Base-by-base conservation (phyloP, 2,113 vertebrate species). In the Struthidea cinerea region DNA sequence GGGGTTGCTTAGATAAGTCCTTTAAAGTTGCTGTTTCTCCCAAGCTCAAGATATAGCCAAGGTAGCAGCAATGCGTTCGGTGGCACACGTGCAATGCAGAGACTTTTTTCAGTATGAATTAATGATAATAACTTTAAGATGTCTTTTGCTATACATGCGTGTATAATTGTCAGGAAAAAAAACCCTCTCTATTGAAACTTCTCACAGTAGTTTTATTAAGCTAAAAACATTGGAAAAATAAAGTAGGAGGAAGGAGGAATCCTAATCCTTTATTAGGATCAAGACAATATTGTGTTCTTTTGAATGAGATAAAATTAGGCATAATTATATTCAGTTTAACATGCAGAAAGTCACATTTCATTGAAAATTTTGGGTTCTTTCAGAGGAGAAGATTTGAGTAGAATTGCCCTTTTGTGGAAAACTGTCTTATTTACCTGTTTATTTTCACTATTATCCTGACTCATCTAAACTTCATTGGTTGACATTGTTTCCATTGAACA, bases 41-140 rank as follows among this genome's bases (percentile, higher is more conserved):
- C 20, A 64, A 42, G 35, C 11, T 37, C 5, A 4, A 9, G 53
- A 13, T 14, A 8, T 18, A 73, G 32, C 7, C 17, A 13, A 30
- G 49, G 9, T 33, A 35, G 28, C 13, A 75, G 35, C 0, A 1
- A 32, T 1, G 5, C 22, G 11, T 53, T 65, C 14, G 17, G 20
- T 78, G 52, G 17, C 37, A 64, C 7, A 3, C 21, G 3, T 8
- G 5, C 6, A 47, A 33, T 17, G 46, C 8, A 4, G 2, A 4
- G 33, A 37, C 3, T 52, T 76, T 92, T 70, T 82, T 75, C 35
- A 55, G 3, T 49, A 8, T 61, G 49, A 73, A 7, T 33, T 8
- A 71, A 42, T 53, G 14, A 63, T 11, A 8, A 11, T n/a, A n/a
- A 60, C 37, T 84, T 65, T 30, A 65, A 56, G 35, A 35, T 32